Percentiles rank a stretch among this genome's conserved stretches.
Evolutionary conservation across 1,140 invertebrate genomes (phyloP).

Genomic region (Geopemphigus sp.): DNA sequence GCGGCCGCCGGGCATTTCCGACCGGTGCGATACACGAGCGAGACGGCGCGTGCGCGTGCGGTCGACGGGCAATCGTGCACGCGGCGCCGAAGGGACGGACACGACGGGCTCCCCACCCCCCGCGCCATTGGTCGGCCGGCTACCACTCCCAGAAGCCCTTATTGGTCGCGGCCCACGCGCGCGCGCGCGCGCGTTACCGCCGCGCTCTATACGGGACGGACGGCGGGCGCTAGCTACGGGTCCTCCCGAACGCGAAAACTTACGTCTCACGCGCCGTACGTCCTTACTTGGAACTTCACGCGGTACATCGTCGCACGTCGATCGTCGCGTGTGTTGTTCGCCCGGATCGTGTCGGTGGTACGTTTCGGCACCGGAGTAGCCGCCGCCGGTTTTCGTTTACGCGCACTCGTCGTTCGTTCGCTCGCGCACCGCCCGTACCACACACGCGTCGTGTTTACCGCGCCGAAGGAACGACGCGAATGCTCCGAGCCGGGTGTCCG

Average conservation of each 20-base stretch:
- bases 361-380: too few species aligned
- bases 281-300: slow-evolving; percentile 37
- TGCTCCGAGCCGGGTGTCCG: slow-evolving; percentile 20
- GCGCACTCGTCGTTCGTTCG: background rate
- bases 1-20: too few species aligned
- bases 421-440: background rate
- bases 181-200: background rate
- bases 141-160: slow-evolving; percentile 38
- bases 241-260: slow-evolving; percentile 27
- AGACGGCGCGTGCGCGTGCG: background rate
- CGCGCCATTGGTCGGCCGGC: slow-evolving; percentile 9
- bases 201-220: too few species aligned
- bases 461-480: slow-evolving; percentile 35
- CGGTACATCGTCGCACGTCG: slow-evolving; percentile 25
- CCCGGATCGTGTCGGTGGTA: background rate
- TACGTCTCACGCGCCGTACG: background rate
- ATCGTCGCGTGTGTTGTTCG: background rate
- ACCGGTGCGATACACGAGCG: too few species aligned
- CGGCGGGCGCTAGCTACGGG: background rate
- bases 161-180: slow-evolving; percentile 38
- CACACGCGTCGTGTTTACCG: slow-evolving; percentile 14
- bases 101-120: background rate
- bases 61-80: background rate
- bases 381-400: too few species aligned
- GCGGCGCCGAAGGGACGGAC: background rate